phyloP scores from a whole-genome alignment of 2,888 invertebrate species.

The Torymus auratus region DNA sequence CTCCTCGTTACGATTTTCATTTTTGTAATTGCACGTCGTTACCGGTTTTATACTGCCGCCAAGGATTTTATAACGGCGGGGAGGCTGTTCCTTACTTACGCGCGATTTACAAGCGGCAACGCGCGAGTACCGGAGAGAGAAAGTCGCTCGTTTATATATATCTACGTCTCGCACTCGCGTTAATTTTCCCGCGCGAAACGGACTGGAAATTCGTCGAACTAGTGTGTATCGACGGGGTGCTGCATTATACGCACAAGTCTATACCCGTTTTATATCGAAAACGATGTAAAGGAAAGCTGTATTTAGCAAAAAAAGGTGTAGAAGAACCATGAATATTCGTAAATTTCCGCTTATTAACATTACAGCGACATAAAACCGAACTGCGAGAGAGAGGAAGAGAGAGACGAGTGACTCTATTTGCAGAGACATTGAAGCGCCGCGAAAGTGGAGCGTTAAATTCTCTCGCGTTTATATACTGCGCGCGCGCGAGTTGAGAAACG shows the following conservation, averaged over 20 bases:
- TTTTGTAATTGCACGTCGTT: conserved; percentile 36
- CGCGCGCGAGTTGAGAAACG: neutral
- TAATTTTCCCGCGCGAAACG: conserved; percentile 18
- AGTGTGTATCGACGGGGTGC: too few relatives aligned
- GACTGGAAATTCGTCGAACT: conserved; percentile 3
- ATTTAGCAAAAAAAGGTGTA: too few relatives aligned
- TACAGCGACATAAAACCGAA: too few relatives aligned
- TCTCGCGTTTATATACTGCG: neutral
- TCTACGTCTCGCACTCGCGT: neutral
- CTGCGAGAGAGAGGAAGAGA: too few relatives aligned
- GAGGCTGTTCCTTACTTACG: conserved; percentile 6
- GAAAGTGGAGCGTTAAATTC: conserved; percentile 1
- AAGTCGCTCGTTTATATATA: conserved; percentile 42
- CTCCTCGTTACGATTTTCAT: conserved; percentile 30
- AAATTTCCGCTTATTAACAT: too few relatives aligned
- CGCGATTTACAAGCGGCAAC: conserved; percentile 17
- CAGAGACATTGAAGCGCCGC: neutral
- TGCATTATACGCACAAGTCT: too few relatives aligned
- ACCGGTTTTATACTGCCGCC: neutral
- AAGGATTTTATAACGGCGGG: conserved; percentile 23
- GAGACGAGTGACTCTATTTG: too few relatives aligned
- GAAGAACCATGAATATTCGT: too few relatives aligned
- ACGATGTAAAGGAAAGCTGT: too few relatives aligned
- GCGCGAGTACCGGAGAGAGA: conserved; percentile 8
- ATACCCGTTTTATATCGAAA: too few relatives aligned